These are phyloP conservation scores for Ginglymostoma cirratum DNA, from an alignment of 2,113 vertebrate genomes.

Conservation along the genomic window DNA sequence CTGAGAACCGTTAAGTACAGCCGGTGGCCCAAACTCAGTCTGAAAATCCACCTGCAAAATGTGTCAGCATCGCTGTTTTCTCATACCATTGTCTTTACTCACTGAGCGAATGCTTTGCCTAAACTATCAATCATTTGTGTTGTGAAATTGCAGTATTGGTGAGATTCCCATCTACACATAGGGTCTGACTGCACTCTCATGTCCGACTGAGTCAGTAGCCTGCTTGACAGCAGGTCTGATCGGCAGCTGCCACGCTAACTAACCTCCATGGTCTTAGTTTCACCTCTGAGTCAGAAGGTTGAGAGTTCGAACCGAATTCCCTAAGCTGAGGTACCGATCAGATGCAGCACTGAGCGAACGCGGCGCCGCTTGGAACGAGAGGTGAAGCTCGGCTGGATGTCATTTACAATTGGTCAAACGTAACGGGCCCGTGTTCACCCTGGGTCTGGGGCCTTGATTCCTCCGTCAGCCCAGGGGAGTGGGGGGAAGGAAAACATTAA, in stretches of 20 bases:
- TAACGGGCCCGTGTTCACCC: not conserved
- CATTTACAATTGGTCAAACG: not conserved
- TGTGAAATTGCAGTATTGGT: not conserved
- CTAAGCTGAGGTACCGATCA: too few relatives aligned
- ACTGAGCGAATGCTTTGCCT: not conserved
- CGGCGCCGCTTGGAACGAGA: not conserved
- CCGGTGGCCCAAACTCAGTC: not conserved
- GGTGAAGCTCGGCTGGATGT: not conserved
- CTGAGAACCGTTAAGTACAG: not conserved
- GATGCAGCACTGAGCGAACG: not conserved
- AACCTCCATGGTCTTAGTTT: not conserved
- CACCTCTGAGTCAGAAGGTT: not conserved
- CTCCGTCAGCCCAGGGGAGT: not conserved
- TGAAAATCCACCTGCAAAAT: not conserved
- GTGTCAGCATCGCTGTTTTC: not conserved
- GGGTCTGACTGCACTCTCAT: not conserved
- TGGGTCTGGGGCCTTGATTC: not conserved
- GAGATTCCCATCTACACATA: not conserved
- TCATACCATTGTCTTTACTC: not conserved
- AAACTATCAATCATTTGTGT: not conserved
- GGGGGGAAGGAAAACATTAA: not conserved
- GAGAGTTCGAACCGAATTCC: not conserved
- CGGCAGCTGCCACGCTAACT: not conserved
- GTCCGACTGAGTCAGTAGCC: not conserved
- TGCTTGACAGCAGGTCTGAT: not conserved